Conservation (phyloP, 2,888 invertebrate genomes). For the Lasioglossum vierecki region DNA sequence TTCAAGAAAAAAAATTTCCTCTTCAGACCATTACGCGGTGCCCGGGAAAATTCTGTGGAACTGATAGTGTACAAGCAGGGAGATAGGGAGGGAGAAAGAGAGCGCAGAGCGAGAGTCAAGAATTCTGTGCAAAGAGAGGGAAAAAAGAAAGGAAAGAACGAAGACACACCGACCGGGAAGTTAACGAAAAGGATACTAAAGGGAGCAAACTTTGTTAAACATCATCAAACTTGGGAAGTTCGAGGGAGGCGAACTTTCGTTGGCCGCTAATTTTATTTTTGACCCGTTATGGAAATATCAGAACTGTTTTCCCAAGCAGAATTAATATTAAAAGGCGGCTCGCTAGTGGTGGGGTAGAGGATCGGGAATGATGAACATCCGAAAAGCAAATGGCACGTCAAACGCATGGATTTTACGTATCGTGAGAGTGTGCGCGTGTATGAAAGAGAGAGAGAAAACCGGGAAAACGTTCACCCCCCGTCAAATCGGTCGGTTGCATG, state of each 20-base stretch:
- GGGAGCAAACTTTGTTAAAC: conserved; percentile 12
- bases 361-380: background rate
- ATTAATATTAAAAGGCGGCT: conserved; percentile 1
- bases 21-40: background rate
- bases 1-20: background rate
- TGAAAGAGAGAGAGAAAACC: background rate
- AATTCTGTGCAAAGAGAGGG: background rate
- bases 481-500: conserved; percentile 8
- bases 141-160: background rate
- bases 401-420: conserved; percentile 12
- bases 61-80: background rate
- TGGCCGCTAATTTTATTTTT: background rate
- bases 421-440: too few relatives aligned
- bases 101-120: background rate
- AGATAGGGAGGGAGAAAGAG: background rate
- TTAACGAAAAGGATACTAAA: conserved; percentile 5
- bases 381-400: conserved; percentile 3
- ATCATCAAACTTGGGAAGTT: conserved; percentile 13
- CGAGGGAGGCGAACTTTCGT: background rate
- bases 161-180: background rate
- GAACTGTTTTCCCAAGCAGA: conserved; percentile 6
- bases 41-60: background rate
- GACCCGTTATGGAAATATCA: background rate
- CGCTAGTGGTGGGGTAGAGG: background rate
- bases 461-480: background rate